phyloP scores from a whole-genome alignment of 2,113 vertebrate species.

The Oxygymnocypris stewartii region DNA sequence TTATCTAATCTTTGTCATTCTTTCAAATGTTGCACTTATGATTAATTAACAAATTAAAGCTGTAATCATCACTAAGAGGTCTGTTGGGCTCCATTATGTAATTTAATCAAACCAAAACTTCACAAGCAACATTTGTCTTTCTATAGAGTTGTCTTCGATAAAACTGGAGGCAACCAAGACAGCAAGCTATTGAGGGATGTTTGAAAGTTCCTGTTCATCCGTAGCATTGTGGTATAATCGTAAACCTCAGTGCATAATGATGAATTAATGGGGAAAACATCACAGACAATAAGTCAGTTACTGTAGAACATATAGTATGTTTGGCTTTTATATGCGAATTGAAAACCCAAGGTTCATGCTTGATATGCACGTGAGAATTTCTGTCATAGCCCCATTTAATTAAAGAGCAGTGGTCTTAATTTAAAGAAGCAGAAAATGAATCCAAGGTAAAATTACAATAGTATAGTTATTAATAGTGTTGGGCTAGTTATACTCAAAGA shows the following conservation, averaged over 20 bases:
- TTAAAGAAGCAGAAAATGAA: neutral
- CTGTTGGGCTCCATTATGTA: neutral
- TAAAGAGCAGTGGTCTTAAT: neutral
- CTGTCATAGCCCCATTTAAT: neutral
- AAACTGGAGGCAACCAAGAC: neutral
- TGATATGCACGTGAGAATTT: neutral
- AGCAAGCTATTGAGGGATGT: neutral
- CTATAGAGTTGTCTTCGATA: neutral
- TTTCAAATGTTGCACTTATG: constrained; percentile 17
- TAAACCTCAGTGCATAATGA: neutral
- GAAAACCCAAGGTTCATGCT: neutral
- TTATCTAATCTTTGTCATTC: neutral
- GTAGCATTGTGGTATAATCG: neutral
- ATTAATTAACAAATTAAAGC: constrained; percentile 20
- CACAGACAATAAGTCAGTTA: neutral
- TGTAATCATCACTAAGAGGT: constrained; percentile 12
- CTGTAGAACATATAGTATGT: neutral
- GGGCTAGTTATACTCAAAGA: too few relatives aligned
- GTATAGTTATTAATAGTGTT: neutral
- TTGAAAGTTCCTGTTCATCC: neutral
- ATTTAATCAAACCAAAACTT: constrained; percentile 20
- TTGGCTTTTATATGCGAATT: neutral
- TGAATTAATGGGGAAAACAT: neutral
- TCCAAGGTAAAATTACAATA: neutral
- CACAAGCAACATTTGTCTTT: constrained; percentile 3